Evolutionary conservation across 1,140 invertebrate genomes (phyloP).

Genomic region (Drosophila parabipectinata): DNA sequence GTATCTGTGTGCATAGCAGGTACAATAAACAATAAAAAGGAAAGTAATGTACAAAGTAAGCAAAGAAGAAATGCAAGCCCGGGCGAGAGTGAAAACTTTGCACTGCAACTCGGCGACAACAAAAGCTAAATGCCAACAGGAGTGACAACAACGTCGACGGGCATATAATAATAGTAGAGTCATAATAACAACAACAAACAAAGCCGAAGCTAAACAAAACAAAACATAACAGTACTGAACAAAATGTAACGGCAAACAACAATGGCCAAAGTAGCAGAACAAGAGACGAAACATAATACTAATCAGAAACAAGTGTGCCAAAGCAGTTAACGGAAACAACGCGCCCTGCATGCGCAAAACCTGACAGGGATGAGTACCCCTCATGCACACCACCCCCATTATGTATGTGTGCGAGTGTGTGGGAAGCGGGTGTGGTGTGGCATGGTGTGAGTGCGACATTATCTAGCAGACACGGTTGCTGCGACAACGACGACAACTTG

Average conservation of each 20-base stretch:
- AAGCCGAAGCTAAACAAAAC: slow-evolving; percentile 17
- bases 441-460: slow-evolving; percentile 58
- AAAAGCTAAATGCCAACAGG: slow-evolving; percentile 34
- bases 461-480: slow-evolving; percentile 77
- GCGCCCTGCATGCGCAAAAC: slow-evolving; percentile 79
- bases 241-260: slow-evolving; percentile 61
- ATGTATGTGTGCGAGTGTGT: background rate
- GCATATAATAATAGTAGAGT: slow-evolving; percentile 61
- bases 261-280: slow-evolving; percentile 72
- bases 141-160: slow-evolving; percentile 50
- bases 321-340: slow-evolving; percentile 82
- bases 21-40: slow-evolving; percentile 52
- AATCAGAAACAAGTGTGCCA: slow-evolving; percentile 82
- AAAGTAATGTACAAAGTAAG: slow-evolving; percentile 47
- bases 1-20: slow-evolving; percentile 13
- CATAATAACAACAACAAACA: slow-evolving; percentile 58
- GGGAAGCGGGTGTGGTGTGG: slow-evolving; percentile 8
- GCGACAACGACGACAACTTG: slow-evolving; percentile 72
- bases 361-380: slow-evolving; percentile 57
- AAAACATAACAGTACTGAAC: background rate
- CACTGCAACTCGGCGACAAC: slow-evolving; percentile 48
- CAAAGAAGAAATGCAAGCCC: slow-evolving; percentile 15
- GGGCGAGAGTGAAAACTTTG: slow-evolving; percentile 37
- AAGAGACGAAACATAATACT: slow-evolving; percentile 79
- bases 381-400: background rate